These are phyloP conservation scores for Eublepharis macularius DNA, from an alignment of 2,113 vertebrate genomes.

Conservation along the genomic window DNA sequence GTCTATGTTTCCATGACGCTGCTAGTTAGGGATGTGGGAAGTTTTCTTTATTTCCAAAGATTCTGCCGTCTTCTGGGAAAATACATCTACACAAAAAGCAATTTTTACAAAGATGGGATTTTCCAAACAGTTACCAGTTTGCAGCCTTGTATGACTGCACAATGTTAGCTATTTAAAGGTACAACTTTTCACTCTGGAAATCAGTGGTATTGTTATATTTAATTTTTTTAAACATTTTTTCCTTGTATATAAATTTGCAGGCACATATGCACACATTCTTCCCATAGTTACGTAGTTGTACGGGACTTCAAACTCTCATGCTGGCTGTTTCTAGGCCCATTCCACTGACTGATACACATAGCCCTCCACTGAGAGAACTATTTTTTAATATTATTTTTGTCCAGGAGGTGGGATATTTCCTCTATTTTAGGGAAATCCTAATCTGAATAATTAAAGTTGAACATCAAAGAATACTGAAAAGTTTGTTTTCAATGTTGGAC, in stretches of 20 bases:
- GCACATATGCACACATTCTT: neutral
- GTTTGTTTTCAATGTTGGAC: neutral
- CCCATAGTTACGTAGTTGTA: neutral
- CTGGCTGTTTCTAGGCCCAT: neutral
- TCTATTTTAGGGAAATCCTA: slow-evolving; percentile 4
- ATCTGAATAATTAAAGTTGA: neutral
- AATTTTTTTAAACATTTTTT: too few species aligned
- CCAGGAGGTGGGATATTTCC: neutral
- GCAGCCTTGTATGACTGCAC: neutral
- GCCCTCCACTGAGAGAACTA: neutral
- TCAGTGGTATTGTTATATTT: neutral
- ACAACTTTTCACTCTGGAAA: neutral
- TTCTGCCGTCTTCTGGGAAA: too few species aligned
- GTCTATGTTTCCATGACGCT: too few species aligned
- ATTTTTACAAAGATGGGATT: neutral
- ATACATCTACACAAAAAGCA: neutral
- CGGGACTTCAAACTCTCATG: neutral
- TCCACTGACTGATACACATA: neutral
- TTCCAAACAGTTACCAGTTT: neutral
- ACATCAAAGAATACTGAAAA: neutral
- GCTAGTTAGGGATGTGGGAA: too few species aligned
- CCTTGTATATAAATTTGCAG: too few species aligned
- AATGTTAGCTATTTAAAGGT: neutral
- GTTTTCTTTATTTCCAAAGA: too few species aligned
- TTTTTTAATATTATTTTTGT: neutral